A percentile compares a stretch with the other conserved stretches of the same genome.
Conservation (phyloP, 2,113 vertebrate species). For the Ceratotherium simum region DNA sequence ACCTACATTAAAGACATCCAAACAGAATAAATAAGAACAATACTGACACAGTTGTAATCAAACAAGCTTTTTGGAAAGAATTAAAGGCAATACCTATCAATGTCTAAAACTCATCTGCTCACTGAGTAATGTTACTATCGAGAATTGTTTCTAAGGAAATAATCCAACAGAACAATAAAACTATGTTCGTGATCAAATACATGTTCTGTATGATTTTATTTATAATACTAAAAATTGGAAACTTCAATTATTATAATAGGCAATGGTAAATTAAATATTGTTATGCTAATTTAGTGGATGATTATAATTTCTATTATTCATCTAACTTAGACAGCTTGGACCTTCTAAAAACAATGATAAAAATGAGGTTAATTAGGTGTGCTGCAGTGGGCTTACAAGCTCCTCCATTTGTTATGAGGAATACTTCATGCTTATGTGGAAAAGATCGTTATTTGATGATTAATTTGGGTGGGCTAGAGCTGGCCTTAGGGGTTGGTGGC, state of each 20-base stretch:
- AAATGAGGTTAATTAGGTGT: slow-evolving; percentile 59
- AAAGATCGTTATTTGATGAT: slow-evolving; percentile 18
- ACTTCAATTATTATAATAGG: slow-evolving; percentile 17
- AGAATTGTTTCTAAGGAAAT: slow-evolving; percentile 30
- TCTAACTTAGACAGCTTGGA: slow-evolving; percentile 42
- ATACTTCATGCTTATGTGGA: neutral
- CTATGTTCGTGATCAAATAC: slow-evolving; percentile 12
- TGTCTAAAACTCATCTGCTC: slow-evolving; percentile 8
- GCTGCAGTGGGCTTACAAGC: slow-evolving; percentile 20
- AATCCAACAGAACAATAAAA: slow-evolving; percentile 11
- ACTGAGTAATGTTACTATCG: neutral
- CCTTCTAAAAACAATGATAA: slow-evolving; percentile 58
- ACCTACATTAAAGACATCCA: slow-evolving; percentile 34
- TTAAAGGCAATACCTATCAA: slow-evolving; percentile 5
- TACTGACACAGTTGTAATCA: neutral
- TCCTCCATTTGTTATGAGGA: neutral
- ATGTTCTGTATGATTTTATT: slow-evolving; percentile 44
- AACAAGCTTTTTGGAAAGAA: slow-evolving; percentile 27
- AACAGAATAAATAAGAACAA: slow-evolving; percentile 41
- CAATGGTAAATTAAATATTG: slow-evolving; percentile 45
- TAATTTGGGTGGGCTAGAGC: neutral
- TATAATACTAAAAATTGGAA: slow-evolving; percentile 59
- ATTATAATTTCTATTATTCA: slow-evolving; percentile 58
- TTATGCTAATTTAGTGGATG: slow-evolving; percentile 46
- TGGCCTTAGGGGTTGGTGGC: neutral